Conservation (phyloP, 2,797 vertebrate genomes). For the Acanthornis magna region DNA sequence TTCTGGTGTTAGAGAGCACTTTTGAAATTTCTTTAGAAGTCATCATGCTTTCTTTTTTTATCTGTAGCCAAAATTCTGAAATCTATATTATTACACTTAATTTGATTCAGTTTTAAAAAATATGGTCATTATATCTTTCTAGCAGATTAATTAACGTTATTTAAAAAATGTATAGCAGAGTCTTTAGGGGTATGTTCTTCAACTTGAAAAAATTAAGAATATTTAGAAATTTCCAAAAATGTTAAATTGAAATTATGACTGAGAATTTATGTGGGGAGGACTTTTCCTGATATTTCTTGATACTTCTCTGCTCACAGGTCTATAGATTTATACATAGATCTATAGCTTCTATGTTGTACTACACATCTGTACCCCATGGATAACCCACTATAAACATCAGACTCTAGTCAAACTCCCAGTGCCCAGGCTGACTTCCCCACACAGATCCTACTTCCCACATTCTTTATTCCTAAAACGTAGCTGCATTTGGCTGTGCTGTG, state of each 20-base stretch:
- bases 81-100: neutral
- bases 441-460: neutral
- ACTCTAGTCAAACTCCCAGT: neutral
- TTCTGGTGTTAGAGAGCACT: neutral
- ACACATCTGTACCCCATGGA: neutral
- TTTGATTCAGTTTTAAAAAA: neutral
- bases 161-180: neutral
- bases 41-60: neutral
- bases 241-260: neutral
- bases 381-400: neutral
- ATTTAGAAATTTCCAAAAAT: neutral
- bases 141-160: neutral
- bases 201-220: neutral
- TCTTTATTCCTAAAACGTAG: fast-evolving
- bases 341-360: neutral
- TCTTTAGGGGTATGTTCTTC: neutral
- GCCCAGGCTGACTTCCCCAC: neutral
- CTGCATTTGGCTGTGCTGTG: neutral
- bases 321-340: neutral
- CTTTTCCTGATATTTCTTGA: neutral
- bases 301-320: neutral
- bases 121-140: neutral
- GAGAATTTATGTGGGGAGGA: neutral
- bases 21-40: neutral
- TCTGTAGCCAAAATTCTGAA: neutral